phyloP scores from a whole-genome alignment of 2,888 invertebrate genomes.

The Polyommatus icarus region DNA sequence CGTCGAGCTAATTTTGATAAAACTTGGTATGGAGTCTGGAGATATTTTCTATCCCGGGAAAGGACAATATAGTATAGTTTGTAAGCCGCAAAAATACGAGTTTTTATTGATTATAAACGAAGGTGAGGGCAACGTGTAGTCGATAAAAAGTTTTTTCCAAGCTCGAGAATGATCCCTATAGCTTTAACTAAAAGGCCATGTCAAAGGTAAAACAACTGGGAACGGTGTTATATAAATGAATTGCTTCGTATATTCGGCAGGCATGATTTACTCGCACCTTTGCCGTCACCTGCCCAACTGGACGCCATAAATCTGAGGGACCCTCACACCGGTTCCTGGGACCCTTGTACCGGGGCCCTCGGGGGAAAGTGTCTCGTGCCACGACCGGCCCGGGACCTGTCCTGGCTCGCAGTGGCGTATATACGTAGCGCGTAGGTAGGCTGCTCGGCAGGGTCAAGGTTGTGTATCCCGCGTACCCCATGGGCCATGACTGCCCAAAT shows the following conservation, averaged over 20 bases:
- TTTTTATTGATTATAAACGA: too few species aligned
- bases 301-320: conserved; percentile 70
- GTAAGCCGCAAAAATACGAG: not conserved
- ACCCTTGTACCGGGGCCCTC: conserved; percentile 51
- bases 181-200: not conserved
- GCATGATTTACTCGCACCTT: conserved; percentile 50
- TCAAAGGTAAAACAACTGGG: not conserved
- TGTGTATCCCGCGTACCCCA: too few species aligned
- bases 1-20: too few species aligned
- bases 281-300: conserved; percentile 73
- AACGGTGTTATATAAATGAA: conserved; percentile 29
- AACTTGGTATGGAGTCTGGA: too few species aligned
- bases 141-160: not conserved
- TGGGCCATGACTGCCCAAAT: too few species aligned
- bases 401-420: not conserved
- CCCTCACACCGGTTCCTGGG: conserved; percentile 40
- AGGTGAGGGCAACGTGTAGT: not conserved
- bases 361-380: conserved; percentile 59
- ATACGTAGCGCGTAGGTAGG: not conserved
- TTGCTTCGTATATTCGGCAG: conserved; percentile 41
- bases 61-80: not conserved
- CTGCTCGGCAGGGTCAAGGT: too few species aligned
- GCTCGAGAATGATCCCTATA: not conserved
- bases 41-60: not conserved
- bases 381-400: conserved; percentile 35